Conservation (phyloP, 2,888 invertebrate species). For the Drosophila recens region DNA sequence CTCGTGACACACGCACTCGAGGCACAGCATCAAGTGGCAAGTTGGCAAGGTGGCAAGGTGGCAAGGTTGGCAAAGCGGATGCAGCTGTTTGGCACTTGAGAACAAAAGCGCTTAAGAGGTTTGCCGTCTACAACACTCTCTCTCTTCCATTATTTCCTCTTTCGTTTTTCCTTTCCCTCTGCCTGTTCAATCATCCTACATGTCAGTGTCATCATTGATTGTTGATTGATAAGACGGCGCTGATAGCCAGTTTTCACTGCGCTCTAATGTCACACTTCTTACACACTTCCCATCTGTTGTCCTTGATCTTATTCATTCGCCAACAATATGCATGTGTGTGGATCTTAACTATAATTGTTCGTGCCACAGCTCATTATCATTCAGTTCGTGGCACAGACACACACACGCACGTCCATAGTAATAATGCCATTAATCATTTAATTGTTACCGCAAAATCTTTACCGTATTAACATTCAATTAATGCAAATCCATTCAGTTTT, state of each 20-base stretch:
- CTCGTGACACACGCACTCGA: conserved; percentile 20
- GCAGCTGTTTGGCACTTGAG: conserved; percentile 53
- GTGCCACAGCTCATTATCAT: conserved; percentile 41
- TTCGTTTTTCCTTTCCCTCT: not conserved
- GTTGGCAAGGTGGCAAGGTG: no score
- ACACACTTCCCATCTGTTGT: conserved; percentile 18
- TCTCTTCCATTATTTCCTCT: not conserved
- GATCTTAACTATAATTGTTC: not conserved
- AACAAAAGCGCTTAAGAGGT: conserved; percentile 71
- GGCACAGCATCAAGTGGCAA: conserved; percentile 18
- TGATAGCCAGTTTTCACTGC: conserved; percentile 34
- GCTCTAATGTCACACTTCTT: conserved; percentile 24
- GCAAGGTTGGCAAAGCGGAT: conserved; percentile 21
- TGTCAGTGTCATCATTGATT: conserved; percentile 62
- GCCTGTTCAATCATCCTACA: conserved; percentile 22
- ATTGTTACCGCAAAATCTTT: conserved; percentile 65
- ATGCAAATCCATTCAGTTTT: conserved; percentile 51
- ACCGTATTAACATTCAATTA: conserved; percentile 77
- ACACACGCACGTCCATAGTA: not conserved
- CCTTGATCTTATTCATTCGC: conserved; percentile 49
- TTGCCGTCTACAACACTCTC: conserved; percentile 29
- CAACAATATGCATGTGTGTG: not conserved
- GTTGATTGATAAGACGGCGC: conserved; percentile 57
- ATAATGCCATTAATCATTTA: conserved; percentile 70
- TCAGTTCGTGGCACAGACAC: conserved; percentile 26